Evolutionary conservation across 2,888 invertebrate genomes (phyloP).

Genomic region (Gisinianus flammeolus): DNA sequence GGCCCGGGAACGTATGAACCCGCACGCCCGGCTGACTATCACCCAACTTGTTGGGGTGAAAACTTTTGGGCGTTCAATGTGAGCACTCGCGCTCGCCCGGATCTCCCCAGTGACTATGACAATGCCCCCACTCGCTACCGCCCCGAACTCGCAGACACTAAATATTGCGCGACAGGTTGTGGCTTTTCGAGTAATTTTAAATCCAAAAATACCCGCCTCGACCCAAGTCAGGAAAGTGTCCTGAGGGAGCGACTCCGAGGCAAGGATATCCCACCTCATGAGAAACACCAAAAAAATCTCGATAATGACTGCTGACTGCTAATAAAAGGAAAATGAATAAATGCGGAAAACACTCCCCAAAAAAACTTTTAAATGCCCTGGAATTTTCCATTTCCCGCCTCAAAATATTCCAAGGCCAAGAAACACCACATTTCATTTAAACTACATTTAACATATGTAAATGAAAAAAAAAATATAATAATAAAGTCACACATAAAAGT

Average conservation of each 20-base stretch:
- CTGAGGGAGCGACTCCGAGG: constrained; percentile 18
- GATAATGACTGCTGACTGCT: too few relatives aligned
- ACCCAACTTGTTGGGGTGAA: constrained; percentile 23
- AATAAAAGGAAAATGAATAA: too few relatives aligned
- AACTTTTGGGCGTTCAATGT: constrained; percentile 35
- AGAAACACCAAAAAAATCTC: background rate
- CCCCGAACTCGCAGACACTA: constrained; percentile 10
- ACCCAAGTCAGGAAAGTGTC: background rate
- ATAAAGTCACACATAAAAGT: too few relatives aligned
- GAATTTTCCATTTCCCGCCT: too few relatives aligned
- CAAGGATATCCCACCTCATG: constrained; percentile 30
- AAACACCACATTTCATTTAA: too few relatives aligned
- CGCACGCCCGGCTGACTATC: background rate
- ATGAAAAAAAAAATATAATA: too few relatives aligned
- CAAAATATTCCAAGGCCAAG: too few relatives aligned
- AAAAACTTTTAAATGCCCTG: too few relatives aligned
- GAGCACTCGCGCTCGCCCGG: background rate
- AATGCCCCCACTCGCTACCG: constrained; percentile 21
- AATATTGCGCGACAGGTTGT: constrained; percentile 8
- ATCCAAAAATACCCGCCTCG: constrained; percentile 7
- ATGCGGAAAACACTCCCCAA: too few relatives aligned
- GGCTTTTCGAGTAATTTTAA: constrained; percentile 20
- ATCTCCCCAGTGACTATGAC: constrained; percentile 16
- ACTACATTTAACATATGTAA: too few relatives aligned
- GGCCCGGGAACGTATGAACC: constrained; percentile 23